Conservation (phyloP, 2,888 invertebrate species). For the Neocrepidodera transversa region DNA sequence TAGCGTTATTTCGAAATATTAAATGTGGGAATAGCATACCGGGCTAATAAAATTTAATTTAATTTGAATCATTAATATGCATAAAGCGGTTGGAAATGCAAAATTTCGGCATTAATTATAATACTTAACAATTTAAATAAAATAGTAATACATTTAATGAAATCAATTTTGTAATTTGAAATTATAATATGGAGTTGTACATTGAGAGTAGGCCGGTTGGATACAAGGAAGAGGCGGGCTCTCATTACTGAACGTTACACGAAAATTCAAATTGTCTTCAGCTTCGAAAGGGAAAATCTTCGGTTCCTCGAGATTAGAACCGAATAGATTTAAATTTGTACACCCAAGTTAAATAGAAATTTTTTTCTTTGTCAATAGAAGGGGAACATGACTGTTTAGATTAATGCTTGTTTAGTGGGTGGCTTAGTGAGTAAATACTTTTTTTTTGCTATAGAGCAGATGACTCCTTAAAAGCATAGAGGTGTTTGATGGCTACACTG, state of each 20-base stretch:
- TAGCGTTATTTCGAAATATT: constrained; percentile 5
- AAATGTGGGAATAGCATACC: constrained; percentile 17
- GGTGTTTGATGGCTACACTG: too few relatives aligned
- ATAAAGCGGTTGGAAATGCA: constrained; percentile 31
- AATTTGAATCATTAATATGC: constrained; percentile 34
- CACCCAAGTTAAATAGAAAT: too few relatives aligned
- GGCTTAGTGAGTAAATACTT: too few relatives aligned
- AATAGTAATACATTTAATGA: constrained; percentile 37
- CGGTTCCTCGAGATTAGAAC: not conserved
- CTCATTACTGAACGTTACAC: constrained; percentile 50
- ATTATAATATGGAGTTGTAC: constrained; percentile 46
- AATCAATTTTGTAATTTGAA: constrained; percentile 48
- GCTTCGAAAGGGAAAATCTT: constrained; percentile 36
- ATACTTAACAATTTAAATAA: constrained; percentile 34
- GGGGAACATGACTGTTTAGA: too few relatives aligned
- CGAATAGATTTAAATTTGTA: not conserved
- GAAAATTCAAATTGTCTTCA: constrained; percentile 49
- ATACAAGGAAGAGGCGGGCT: constrained; percentile 51
- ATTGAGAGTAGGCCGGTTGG: constrained; percentile 43
- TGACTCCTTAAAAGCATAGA: too few relatives aligned
- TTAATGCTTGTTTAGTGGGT: too few relatives aligned
- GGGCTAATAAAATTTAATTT: constrained; percentile 30
- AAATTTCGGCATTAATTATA: constrained; percentile 35
- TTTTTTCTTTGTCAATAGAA: too few relatives aligned
- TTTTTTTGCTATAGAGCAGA: too few relatives aligned